phyloP scores from a whole-genome alignment of 2,797 vertebrate species.

The Alca torda region DNA sequence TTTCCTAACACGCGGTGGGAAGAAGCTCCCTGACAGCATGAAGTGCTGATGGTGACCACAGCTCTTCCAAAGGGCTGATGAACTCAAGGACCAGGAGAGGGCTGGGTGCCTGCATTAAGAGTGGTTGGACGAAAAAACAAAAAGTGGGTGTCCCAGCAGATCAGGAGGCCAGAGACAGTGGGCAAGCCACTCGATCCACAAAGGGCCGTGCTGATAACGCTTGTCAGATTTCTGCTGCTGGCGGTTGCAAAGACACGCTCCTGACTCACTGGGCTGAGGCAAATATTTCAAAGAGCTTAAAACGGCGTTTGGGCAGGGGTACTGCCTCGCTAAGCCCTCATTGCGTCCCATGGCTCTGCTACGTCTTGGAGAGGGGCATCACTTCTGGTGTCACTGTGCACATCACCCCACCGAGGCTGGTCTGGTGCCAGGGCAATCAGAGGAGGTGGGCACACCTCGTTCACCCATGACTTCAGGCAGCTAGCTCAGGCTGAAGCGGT shows the following conservation, averaged over 20 bases:
- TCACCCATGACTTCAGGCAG: neutral
- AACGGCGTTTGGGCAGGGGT: neutral
- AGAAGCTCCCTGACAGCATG: neutral
- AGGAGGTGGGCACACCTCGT: neutral
- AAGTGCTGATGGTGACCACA: neutral
- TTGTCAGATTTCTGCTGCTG: neutral
- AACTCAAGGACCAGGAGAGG: neutral
- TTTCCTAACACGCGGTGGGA: neutral
- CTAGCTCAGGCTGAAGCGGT: neutral
- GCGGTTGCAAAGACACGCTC: accelerated
- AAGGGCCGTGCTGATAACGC: neutral
- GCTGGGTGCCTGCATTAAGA: neutral
- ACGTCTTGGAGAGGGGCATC: neutral
- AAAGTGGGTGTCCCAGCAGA: neutral
- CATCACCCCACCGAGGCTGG: neutral
- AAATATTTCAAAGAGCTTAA: neutral
- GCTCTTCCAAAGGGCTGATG: neutral
- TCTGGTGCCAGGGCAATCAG: neutral
- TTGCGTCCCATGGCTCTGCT: neutral
- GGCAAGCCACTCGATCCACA: neutral
- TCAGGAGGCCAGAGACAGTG: neutral
- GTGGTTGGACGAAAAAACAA: neutral
- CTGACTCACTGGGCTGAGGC: neutral
- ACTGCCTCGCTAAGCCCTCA: neutral
- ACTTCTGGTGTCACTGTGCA: neutral